Percentiles rank a stretch among this genome's conserved stretches.
These are phyloP conservation scores for Magallana ariakensis DNA, from an alignment of 1,140 invertebrate species.

Conservation along the genomic window DNA sequence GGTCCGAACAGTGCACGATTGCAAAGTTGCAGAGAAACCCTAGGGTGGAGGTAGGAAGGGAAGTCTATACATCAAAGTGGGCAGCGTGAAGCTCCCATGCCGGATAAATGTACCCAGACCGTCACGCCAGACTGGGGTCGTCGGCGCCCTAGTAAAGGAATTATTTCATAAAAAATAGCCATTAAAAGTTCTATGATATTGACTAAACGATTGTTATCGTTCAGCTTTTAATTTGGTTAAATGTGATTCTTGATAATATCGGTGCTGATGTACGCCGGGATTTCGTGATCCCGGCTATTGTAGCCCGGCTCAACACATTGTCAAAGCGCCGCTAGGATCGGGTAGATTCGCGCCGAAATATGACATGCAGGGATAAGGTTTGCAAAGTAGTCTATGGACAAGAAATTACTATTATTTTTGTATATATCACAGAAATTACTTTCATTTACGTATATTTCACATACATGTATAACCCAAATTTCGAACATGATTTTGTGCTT, in stretches of 20 bases:
- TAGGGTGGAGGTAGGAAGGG: too few species aligned
- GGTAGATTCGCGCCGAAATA: neutral
- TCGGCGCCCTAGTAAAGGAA: constrained; percentile 2
- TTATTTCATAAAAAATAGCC: constrained; percentile 23
- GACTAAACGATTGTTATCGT: constrained; percentile 23
- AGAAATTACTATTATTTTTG: too few species aligned
- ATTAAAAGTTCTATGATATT: constrained; percentile 36
- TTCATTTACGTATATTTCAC: too few species aligned
- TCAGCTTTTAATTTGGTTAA: constrained; percentile 23
- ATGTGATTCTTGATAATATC: constrained; percentile 16
- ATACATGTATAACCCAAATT: too few species aligned
- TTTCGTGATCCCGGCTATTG: neutral
- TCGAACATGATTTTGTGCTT: too few species aligned
- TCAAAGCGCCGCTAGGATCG: neutral
- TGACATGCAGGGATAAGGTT: too few species aligned
- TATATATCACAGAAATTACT: too few species aligned
- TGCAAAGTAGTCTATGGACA: too few species aligned
- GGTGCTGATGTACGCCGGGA: constrained; percentile 10
- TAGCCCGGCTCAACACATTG: neutral
- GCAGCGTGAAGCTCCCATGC: neutral
- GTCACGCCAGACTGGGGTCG: neutral
- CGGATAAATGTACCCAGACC: neutral
- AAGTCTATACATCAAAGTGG: neutral
- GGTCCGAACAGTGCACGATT: too few species aligned
- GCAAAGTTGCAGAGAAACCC: too few species aligned